Evolutionary conservation across 2,113 vertebrate genomes (phyloP).

Genomic region (Gallinago media): DNA sequence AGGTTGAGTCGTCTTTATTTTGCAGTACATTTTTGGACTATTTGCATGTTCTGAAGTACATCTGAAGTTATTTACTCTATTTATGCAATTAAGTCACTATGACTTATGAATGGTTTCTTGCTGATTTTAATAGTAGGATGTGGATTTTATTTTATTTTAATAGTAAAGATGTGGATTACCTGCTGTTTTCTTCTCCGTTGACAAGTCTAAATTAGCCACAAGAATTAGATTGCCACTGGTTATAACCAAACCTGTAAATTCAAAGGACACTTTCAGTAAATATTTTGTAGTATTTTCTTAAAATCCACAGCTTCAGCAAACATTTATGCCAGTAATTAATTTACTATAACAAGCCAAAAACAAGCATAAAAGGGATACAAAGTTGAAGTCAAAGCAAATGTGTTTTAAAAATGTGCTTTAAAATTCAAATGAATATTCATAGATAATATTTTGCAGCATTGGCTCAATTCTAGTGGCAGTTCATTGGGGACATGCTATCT

Average conservation of each 20-base stretch:
- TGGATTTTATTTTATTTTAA: background rate
- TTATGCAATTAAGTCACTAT: background rate
- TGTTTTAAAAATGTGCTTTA: background rate
- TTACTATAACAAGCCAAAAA: background rate
- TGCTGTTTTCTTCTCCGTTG: constrained; percentile 15
- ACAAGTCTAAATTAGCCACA: background rate
- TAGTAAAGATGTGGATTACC: background rate
- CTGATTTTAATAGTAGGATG: background rate
- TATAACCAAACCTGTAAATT: background rate
- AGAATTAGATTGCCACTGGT: background rate
- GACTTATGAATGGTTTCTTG: background rate
- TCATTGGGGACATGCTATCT: background rate
- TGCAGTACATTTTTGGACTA: background rate
- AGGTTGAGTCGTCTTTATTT: background rate
- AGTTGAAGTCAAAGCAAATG: background rate
- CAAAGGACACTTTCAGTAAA: background rate
- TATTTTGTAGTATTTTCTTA: constrained; percentile 1
- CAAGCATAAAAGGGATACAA: background rate
- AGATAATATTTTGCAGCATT: background rate
- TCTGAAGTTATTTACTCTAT: background rate
- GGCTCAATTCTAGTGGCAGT: background rate
- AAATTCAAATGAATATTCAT: background rate
- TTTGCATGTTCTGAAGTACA: background rate
- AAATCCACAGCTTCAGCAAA: background rate
- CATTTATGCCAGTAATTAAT: constrained; percentile 10